Conservation (phyloP, 2,888 invertebrate genomes). For the Vanessa cardui region DNA sequence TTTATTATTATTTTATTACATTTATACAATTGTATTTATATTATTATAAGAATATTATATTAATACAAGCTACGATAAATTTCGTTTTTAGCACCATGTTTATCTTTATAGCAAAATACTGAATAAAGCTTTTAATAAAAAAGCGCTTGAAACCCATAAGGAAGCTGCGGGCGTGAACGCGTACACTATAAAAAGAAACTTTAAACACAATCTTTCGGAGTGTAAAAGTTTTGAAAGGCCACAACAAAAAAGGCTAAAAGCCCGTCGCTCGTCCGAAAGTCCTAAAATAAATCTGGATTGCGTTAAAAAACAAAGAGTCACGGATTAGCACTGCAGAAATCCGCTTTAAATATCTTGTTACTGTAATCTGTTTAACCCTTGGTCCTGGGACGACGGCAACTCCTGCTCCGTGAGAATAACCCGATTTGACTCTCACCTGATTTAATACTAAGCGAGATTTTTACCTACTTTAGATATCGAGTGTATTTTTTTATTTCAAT, state of each 20-base stretch:
- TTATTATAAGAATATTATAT: background rate
- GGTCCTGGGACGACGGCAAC: conserved; percentile 42
- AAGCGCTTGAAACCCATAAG: conserved; percentile 4
- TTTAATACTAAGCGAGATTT: conserved; percentile 44
- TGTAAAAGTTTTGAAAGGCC: conserved; percentile 33
- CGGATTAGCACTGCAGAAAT: conserved; percentile 49
- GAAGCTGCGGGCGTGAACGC: conserved; percentile 35
- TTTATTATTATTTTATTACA: no score
- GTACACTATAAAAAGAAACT: conserved; percentile 16
- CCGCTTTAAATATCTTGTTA: conserved; percentile 75
- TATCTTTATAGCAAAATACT: conserved; percentile 1
- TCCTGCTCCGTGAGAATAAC: conserved; percentile 49
- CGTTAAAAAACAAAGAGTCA: conserved; percentile 43
- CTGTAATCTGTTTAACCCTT: conserved; percentile 73
- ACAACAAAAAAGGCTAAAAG: conserved; percentile 28
- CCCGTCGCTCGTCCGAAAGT: conserved; percentile 23
- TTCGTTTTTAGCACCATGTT: background rate
- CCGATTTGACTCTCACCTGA: conserved; percentile 64
- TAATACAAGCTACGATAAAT: background rate
- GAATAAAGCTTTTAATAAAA: conserved; percentile 6
- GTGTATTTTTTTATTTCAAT: background rate
- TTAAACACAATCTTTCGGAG: conserved; percentile 24
- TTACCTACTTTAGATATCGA: background rate
- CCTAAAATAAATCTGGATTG: conserved; percentile 35
- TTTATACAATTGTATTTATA: no score